Percentiles rank a stretch among this genome's conserved stretches.
phyloP scores from a whole-genome alignment of 2,113 vertebrate species.

The Oncorhynchus keta region DNA sequence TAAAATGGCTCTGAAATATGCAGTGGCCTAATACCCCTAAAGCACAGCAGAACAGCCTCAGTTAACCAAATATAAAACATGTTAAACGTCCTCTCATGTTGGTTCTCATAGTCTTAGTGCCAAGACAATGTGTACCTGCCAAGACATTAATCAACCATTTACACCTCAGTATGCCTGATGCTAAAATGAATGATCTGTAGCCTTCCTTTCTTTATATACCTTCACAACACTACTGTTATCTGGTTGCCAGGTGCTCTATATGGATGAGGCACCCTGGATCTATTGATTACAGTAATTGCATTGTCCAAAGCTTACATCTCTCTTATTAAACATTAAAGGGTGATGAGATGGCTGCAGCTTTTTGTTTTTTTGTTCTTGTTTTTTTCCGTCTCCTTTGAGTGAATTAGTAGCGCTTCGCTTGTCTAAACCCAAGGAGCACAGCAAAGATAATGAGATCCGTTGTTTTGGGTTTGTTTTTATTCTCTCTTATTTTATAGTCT shows the following conservation, averaged over 20 bases:
- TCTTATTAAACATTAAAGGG: not conserved
- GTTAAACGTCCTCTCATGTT: too few relatives aligned
- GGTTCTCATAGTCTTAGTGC: too few relatives aligned
- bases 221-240: slow-evolving; percentile 13
- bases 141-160: too few relatives aligned
- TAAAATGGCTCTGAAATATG: too few relatives aligned
- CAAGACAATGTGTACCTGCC: too few relatives aligned
- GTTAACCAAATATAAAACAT: too few relatives aligned
- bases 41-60: too few relatives aligned
- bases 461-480: slow-evolving; percentile 4
- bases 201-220: not conserved
- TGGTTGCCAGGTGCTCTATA: not conserved
- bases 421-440: slow-evolving; percentile 9
- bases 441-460: slow-evolving; percentile 5
- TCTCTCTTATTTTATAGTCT: not conserved
- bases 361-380: not conserved
- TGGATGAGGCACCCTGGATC: slow-evolving; percentile 4
- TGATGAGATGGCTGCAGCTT: not conserved
- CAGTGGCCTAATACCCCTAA: too few relatives aligned
- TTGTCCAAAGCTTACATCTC: slow-evolving; percentile 8
- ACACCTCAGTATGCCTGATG: too few relatives aligned
- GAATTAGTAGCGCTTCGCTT: slow-evolving; percentile 1
- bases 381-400: not conserved
- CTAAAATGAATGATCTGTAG: not conserved
- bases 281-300: slow-evolving; percentile 24